These are phyloP conservation scores for Clusia tigrina DNA, from an alignment of 2,888 invertebrate genomes.

Conservation along the genomic window DNA sequence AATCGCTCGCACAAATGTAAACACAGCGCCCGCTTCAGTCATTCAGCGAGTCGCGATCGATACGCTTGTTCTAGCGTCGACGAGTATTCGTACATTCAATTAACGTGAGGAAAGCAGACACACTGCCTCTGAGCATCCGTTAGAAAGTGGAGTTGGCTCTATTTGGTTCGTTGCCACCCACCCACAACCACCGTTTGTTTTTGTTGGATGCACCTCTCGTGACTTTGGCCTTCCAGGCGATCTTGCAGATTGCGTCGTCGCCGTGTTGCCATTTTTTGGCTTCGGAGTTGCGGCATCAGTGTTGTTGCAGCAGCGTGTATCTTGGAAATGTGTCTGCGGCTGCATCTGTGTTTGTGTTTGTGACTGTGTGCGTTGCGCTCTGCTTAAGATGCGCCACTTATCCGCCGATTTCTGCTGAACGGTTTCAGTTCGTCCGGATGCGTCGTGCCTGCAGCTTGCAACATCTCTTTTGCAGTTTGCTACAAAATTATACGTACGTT, in stretches of 20 bases:
- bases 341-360: background rate
- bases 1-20: too few species aligned
- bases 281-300: background rate
- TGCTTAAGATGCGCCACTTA: background rate
- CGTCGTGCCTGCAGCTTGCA: conserved; percentile 27
- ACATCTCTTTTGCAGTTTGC: background rate
- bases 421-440: conserved; percentile 20
- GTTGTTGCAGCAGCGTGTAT: conserved; percentile 9
- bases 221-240: background rate
- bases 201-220: background rate
- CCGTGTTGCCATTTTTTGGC: background rate
- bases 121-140: too few species aligned
- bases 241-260: background rate
- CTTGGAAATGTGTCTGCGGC: conserved; percentile 16
- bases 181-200: too few species aligned
- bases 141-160: too few species aligned
- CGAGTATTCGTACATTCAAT: too few species aligned
- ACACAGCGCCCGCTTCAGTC: too few species aligned
- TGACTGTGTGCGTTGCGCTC: background rate
- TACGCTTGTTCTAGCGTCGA: too few species aligned
- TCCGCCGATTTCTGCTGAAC: background rate
- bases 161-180: too few species aligned
- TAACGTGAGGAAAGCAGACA: too few species aligned
- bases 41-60: too few species aligned
- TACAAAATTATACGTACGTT: too few species aligned